phyloP scores from a whole-genome alignment of 2,113 vertebrate species.

The Trogon melanurus region DNA sequence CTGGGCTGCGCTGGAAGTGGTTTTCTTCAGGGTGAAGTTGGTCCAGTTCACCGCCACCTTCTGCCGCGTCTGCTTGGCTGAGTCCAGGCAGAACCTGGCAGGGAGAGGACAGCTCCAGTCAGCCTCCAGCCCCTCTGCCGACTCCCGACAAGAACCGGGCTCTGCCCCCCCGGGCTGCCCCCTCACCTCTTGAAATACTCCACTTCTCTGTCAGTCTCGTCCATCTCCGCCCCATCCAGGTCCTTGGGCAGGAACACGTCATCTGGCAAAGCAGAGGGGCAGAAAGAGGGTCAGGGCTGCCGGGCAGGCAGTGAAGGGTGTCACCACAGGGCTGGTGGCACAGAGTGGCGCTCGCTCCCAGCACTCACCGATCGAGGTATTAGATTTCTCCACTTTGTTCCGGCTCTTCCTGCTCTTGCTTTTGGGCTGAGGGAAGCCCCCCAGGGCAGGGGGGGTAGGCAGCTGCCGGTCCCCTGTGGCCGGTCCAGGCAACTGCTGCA shows the following conservation, averaged over 20 bases:
- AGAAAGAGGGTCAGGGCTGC: background rate
- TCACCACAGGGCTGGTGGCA: rapidly evolving
- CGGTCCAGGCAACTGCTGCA: background rate
- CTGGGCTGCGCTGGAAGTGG: conserved; percentile 92
- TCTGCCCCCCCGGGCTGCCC: rapidly evolving
- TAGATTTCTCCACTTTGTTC: conserved; percentile 90
- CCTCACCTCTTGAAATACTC: conserved; percentile 97
- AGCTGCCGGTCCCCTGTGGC: background rate
- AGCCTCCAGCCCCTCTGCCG: background rate
- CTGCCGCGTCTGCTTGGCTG: conserved; percentile 97
- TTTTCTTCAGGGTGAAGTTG: conserved; percentile 99
- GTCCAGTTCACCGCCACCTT: conserved; percentile 99
- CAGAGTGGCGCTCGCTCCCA: rapidly evolving
- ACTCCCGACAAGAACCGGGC: too few relatives aligned
- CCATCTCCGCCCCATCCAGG: conserved; percentile 92
- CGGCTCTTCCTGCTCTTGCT: conserved; percentile 91
- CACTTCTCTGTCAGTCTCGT: conserved; percentile 97
- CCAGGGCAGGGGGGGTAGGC: conserved; percentile 32
- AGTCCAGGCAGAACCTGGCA: conserved; percentile 96
- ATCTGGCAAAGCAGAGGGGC: conserved; percentile 78
- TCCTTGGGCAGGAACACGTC: conserved; percentile 99
- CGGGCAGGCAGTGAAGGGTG: rapidly evolving
- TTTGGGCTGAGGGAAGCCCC: conserved; percentile 84
- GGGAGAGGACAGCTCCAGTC: background rate
- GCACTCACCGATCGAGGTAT: conserved; percentile 85